Conservation (phyloP, 2,888 invertebrate genomes). For the Zelleria hepariella region DNA sequence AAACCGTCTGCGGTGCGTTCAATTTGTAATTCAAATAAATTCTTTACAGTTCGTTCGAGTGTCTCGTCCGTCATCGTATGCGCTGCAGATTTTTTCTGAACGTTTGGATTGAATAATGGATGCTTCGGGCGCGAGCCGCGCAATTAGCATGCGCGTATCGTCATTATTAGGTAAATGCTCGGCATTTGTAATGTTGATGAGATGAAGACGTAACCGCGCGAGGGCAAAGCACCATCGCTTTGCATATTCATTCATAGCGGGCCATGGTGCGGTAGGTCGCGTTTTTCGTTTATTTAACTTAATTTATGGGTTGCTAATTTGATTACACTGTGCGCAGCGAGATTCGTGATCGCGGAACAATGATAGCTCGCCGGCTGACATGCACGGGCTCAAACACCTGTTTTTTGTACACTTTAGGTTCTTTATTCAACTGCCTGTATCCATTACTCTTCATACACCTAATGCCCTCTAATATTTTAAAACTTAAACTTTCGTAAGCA, state of each 20-base stretch:
- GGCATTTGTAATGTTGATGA: slow-evolving; percentile 10
- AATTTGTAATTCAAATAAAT: slow-evolving; percentile 70
- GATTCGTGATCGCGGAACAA: background rate
- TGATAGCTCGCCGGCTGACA: background rate
- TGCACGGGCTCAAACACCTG: background rate
- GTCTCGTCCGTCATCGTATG: slow-evolving; percentile 39
- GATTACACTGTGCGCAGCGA: background rate
- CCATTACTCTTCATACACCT: background rate
- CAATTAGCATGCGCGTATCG: slow-evolving; percentile 30
- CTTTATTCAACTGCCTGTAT: background rate
- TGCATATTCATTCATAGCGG: slow-evolving; percentile 35
- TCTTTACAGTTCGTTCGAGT: slow-evolving; percentile 39
- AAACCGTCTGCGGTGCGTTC: slow-evolving; percentile 58
- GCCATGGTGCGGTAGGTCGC: slow-evolving; percentile 34
- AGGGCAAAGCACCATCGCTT: slow-evolving; percentile 20
- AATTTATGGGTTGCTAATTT: slow-evolving; percentile 25
- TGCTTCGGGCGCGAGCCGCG: background rate
- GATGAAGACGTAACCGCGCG: slow-evolving; percentile 12
- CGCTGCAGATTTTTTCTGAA: slow-evolving; percentile 38
- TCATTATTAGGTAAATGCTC: slow-evolving; percentile 7
- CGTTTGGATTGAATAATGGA: slow-evolving; percentile 24
- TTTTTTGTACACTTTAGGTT: background rate
- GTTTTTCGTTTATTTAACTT: slow-evolving; percentile 26
- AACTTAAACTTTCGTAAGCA: too few relatives aligned
- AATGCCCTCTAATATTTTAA: too few relatives aligned